Evolutionary conservation across 2,113 vertebrate genomes (phyloP).

Genomic region (Tursiops truncatus): DNA sequence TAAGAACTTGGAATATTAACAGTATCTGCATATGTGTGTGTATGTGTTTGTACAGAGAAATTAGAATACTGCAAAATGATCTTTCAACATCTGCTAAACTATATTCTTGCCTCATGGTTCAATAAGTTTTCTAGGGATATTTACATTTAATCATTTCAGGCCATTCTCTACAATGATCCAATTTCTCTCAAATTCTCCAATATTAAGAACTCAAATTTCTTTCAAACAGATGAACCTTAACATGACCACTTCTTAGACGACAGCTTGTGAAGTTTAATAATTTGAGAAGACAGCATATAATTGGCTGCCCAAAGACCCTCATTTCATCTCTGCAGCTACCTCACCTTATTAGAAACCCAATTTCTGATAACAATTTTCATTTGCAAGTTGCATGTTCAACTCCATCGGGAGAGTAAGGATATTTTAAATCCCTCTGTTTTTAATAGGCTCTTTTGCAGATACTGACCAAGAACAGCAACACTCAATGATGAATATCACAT

Average conservation of each 20-base stretch:
- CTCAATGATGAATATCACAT: neutral
- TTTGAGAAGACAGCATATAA: neutral
- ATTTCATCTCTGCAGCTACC: neutral
- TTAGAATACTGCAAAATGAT: slow-evolving; percentile 21
- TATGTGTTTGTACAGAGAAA: neutral
- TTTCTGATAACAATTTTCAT: slow-evolving; percentile 47
- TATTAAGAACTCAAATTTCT: slow-evolving; percentile 27
- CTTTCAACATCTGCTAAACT: neutral
- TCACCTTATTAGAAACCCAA: neutral
- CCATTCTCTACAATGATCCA: neutral
- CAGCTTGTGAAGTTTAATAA: neutral
- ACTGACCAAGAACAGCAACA: slow-evolving; percentile 1
- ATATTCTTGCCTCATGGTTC: neutral
- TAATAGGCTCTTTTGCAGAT: neutral
- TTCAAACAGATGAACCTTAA: slow-evolving; percentile 40
- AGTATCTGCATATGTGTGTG: neutral
- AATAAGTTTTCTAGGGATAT: neutral
- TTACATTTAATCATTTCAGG: neutral
- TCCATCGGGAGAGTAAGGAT: neutral
- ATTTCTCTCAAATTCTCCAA: slow-evolving; percentile 15
- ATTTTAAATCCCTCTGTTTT: slow-evolving; percentile 19
- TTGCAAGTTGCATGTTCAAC: neutral
- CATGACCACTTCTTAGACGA: neutral
- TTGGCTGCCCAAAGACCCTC: neutral
- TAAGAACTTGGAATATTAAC: slow-evolving; percentile 52